Percentiles rank a stretch among this genome's conserved stretches.
Evolutionary conservation across 2,113 vertebrate genomes (phyloP).

Genomic region (Eulemur rufifrons): DNA sequence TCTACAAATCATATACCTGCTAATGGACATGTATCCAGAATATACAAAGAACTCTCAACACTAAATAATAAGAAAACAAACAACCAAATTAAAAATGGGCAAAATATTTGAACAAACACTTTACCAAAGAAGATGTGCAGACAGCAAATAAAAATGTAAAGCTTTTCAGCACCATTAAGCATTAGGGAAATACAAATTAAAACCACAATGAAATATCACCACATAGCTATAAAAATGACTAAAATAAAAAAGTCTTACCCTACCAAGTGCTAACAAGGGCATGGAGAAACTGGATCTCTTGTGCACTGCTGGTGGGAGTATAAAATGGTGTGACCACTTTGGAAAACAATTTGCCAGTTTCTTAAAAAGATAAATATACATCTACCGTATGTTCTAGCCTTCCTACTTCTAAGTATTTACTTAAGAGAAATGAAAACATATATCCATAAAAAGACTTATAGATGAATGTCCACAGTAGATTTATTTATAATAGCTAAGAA

Average conservation of each 20-base stretch:
- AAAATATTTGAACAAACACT: neutral
- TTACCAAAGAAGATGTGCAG: neutral
- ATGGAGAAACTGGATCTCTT: neutral
- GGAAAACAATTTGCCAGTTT: neutral
- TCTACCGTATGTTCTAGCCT: neutral
- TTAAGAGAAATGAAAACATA: neutral
- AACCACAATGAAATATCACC: neutral
- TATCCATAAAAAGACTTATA: neutral
- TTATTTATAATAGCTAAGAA: neutral
- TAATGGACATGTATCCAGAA: neutral
- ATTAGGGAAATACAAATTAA: neutral
- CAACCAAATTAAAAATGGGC: neutral
- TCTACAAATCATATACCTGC: neutral
- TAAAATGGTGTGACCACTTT: neutral
- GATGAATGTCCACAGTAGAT: neutral
- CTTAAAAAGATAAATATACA: neutral
- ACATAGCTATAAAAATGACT: neutral
- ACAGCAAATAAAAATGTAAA: neutral
- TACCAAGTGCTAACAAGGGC: neutral
- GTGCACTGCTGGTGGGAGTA: neutral
- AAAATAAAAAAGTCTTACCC: neutral
- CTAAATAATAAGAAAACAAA: constrained; percentile 4
- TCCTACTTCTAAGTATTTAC: neutral
- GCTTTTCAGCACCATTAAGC: neutral
- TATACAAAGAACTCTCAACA: constrained; percentile 16